A percentile compares a stretch with the other conserved stretches of the same genome.
phyloP scores from a whole-genome alignment of 2,888 invertebrate genomes.

The Nomada goodeniana region DNA sequence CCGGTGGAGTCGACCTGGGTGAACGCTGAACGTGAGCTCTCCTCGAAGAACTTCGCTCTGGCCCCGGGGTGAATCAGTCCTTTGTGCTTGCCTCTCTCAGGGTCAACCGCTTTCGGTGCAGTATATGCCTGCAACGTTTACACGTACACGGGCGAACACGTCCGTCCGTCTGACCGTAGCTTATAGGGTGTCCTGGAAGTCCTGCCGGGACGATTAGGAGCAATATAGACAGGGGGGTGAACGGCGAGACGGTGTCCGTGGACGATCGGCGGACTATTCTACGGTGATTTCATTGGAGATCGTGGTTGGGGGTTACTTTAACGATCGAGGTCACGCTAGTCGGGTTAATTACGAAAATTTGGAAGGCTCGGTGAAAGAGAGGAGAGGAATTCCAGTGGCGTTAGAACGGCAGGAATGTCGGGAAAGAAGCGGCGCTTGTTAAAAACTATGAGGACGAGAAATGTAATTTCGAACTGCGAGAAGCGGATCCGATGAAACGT shows the following conservation, averaged over 20 bases:
- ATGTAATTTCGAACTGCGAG: too few relatives aligned
- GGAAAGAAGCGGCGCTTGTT: too few relatives aligned
- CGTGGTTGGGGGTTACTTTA: too few relatives aligned
- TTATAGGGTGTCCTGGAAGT: constrained; percentile 70
- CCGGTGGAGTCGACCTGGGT: constrained; percentile 62
- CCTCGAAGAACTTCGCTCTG: constrained; percentile 66
- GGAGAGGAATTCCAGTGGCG: too few relatives aligned
- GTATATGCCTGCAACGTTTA: constrained; percentile 74
- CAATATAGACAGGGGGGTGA: constrained; percentile 7
- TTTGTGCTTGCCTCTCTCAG: constrained; percentile 83
- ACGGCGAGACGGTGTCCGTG: constrained; percentile 12
- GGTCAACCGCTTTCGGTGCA: constrained; percentile 83
- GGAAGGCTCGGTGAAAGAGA: too few relatives aligned
- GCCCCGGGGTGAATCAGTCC: constrained; percentile 82
- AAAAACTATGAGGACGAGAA: too few relatives aligned
- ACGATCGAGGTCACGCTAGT: too few relatives aligned
- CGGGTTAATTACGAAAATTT: too few relatives aligned
- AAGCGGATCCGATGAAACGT: too few relatives aligned
- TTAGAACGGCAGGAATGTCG: too few relatives aligned
- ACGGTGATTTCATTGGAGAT: too few relatives aligned
- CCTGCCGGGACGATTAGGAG: constrained; percentile 24
- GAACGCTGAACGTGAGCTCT: constrained; percentile 60
- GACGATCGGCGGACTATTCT: too few relatives aligned
- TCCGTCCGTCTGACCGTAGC: constrained; percentile 57
- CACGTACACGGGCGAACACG: constrained; percentile 75